Base-by-base conservation (phyloP, 1,140 invertebrate species). In the Triops longicaudatus region DNA sequence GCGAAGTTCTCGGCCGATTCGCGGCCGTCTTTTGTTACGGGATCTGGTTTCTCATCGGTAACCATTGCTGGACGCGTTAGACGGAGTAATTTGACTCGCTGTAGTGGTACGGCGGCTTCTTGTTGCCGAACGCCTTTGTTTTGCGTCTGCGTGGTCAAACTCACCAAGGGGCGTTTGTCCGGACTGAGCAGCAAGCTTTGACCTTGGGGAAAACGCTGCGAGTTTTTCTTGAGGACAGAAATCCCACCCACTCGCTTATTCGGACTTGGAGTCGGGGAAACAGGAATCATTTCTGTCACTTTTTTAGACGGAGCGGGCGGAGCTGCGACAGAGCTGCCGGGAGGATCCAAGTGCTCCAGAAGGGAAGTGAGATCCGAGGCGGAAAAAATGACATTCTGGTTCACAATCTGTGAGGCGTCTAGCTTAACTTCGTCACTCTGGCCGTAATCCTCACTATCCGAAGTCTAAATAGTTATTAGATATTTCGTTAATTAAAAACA, bases 11-110 rank as follows among this genome's bases (percentile, higher is more conserved):
- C 50, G 17, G 22, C 50, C 50, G 50, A 14, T 63, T 63, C 50
- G 5, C 22, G 31, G 31, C 31, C 22, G 14, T 63, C 50, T 63
- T 63, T 63, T 5, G 50, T 22, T 63, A 22, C 22, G 7, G 14
- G 50, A 12, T 63, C 50, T 6, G 22, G 50, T 63, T 63, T 63
- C 50, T 63, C 50, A 22, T 63, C 50, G 50, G 17, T 22, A n/a
- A 63, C 10, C 50, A 63, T 63, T 17, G 50, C 9, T 63, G 50
- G 50, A 14, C 50, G 50, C n/a, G 50, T 63, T 5, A 63, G 17
- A 63, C 50, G 50, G 17, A 63, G 50, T 63, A 63, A 63, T 63
- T 63, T 63, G 50, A 63, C 50, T 63, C 50, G 50, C 22, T 63
- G 50, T 5, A 63, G 22, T 14, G 50, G 50, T 2, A 63, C 17